Base-by-base conservation (phyloP, 1,140 invertebrate species). In the Platyura marginata region DNA sequence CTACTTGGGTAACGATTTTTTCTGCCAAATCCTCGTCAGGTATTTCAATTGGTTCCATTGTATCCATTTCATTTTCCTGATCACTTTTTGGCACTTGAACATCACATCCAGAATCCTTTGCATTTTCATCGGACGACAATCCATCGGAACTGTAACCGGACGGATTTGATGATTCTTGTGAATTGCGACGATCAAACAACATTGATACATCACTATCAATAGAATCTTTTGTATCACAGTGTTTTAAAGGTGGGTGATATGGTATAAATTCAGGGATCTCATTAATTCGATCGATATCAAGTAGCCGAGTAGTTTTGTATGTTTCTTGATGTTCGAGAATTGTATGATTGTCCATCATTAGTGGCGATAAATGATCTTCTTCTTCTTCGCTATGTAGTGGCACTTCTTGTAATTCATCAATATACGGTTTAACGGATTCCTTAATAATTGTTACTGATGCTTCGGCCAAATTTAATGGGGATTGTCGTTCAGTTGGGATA, bases 1-100 rank as follows among this genome's bases (percentile, higher is more conserved):
- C 87, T 6, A 91, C 86, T 57, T 89, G 83, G 32, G 77, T 69
- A 32, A 85, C 74, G 44, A 90, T 87, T 48, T 78, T 74, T 20
- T 77, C 71, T 1, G 79, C 73, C 18, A 83, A 57, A 49, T 86
- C 81, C 3, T 83, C 80, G 43, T 71, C 74, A 2, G 79, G 79
- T 22, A 55, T 44, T 38, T 65, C 34, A 0, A 48, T 34, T 15
- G 57, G 33, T 49, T 50, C 43, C 35, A 55, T 25, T 0, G 45
- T 51, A 25, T 59, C 57, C 9, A 57, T 53, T 33, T 58, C 57
- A 43, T 46, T 21, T 33, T 34, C 21, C 38, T 40, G 8, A 9
- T 42, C 13, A 20, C n/a, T 13, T 10, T 40, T 18, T 15, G 36
- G 29, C n/a, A 13, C 23, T 25, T 40, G 34, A 20, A 73, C 68